Conservation (phyloP, 1,140 invertebrate genomes). For the Drosophila insularis region DNA sequence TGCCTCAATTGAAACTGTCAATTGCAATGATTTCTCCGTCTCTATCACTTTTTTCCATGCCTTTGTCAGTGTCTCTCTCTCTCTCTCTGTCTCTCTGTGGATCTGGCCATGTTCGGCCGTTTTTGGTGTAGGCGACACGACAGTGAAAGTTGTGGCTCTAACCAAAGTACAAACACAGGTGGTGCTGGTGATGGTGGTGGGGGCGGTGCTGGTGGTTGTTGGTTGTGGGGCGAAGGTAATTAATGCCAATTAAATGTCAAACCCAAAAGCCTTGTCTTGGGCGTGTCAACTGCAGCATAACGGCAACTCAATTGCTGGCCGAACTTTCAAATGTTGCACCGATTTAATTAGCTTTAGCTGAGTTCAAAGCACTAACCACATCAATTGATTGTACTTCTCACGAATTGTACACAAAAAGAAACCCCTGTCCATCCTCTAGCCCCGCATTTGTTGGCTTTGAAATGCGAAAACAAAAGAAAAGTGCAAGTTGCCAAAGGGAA, state of each 20-base stretch:
- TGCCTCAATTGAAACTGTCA: constrained; percentile 70
- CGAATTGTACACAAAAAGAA: constrained; percentile 28
- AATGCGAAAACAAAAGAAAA: constrained; percentile 67
- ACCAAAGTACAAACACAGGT: constrained; percentile 11
- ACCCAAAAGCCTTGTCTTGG: constrained; percentile 46
- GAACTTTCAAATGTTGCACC: constrained; percentile 70
- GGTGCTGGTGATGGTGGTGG: neutral
- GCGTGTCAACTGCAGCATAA: constrained; percentile 32
- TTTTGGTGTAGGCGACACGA: constrained; percentile 67
- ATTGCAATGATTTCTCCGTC: constrained; percentile 42
- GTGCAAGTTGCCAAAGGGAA: constrained; percentile 35
- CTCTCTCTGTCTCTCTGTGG: neutral
- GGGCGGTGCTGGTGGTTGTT: neutral
- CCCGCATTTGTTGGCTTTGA: constrained; percentile 50
- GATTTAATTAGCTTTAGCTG: constrained; percentile 61
- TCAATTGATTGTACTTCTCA: constrained; percentile 78
- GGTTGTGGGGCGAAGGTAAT: constrained; percentile 52
- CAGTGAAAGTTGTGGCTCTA: constrained; percentile 66
- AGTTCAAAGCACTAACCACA: constrained; percentile 44
- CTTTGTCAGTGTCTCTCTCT: constrained; percentile 6
- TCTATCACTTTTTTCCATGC: neutral
- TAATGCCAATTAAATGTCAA: constrained; percentile 80
- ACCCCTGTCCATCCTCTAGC: neutral
- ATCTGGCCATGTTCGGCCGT: constrained; percentile 23
- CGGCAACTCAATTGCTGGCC: constrained; percentile 61